Evolutionary conservation across 2,888 invertebrate species (phyloP).

Genomic region (Epirrita christyi): DNA sequence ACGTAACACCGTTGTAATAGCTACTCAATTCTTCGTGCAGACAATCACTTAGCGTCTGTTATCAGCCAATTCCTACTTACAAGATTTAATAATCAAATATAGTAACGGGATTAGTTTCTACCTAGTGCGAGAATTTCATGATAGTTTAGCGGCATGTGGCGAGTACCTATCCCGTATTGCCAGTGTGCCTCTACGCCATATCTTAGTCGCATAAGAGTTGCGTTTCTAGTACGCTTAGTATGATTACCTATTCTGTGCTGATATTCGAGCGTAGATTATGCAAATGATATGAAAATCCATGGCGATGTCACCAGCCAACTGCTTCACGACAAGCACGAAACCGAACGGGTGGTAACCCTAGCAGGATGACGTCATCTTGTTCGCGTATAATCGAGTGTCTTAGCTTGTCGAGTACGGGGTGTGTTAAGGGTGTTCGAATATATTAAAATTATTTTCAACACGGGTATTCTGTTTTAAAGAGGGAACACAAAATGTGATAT

Average conservation of each 20-base stretch:
- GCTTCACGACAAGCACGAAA: slow-evolving; percentile 48
- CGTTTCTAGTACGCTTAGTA: slow-evolving; percentile 6
- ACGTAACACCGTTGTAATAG: too few relatives aligned
- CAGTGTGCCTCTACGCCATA: too few relatives aligned
- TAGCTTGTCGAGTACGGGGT: slow-evolving; percentile 30
- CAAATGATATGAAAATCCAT: slow-evolving; percentile 69
- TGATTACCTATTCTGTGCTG: slow-evolving; percentile 21
- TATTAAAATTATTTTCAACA: slow-evolving; percentile 22
- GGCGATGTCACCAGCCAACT: slow-evolving; percentile 51
- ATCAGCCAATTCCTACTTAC: too few relatives aligned
- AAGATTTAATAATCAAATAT: too few relatives aligned
- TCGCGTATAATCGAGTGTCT: slow-evolving; percentile 49
- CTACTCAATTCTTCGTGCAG: too few relatives aligned
- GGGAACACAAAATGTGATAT: too few relatives aligned
- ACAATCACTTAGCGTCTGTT: too few relatives aligned
- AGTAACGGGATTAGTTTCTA: too few relatives aligned
- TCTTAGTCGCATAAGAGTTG: not conserved
- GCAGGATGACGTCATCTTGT: slow-evolving; percentile 51
- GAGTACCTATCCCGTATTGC: too few relatives aligned
- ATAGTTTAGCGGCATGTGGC: too few relatives aligned
- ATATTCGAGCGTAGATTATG: slow-evolving; percentile 58
- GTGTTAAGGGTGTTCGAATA: slow-evolving; percentile 25
- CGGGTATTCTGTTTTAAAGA: too few relatives aligned
- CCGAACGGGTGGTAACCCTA: slow-evolving; percentile 43
- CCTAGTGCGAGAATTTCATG: too few relatives aligned